phyloP scores from a whole-genome alignment of 2,888 invertebrate genomes.

The Philonicus albiceps region DNA sequence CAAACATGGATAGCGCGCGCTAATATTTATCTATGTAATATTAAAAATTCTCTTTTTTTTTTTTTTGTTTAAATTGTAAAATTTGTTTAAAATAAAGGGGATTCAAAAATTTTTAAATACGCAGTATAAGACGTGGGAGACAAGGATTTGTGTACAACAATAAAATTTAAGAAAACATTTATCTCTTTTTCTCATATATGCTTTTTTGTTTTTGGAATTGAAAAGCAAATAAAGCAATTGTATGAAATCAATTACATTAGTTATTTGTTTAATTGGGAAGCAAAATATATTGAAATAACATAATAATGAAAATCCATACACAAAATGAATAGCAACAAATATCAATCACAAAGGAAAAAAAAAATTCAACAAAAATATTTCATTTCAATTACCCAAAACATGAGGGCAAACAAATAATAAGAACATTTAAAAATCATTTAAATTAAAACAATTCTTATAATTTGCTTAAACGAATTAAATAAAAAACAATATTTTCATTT shows the following conservation, averaged over 20 bases:
- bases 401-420: not conserved
- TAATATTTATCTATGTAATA: constrained; percentile 12
- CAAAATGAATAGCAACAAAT: constrained; percentile 3
- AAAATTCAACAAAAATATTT: not conserved
- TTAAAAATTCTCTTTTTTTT: not conserved
- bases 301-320: not conserved
- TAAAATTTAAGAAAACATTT: not conserved
- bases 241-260: not conserved
- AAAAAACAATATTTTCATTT: not conserved
- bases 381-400: not conserved
- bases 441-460: constrained; percentile 15
- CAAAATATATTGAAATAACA: constrained; percentile 2
- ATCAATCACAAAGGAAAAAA: not conserved
- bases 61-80: not conserved
- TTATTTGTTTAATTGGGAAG: not conserved
- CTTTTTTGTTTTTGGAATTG: not conserved
- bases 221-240: constrained; percentile 3
- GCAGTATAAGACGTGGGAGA: not conserved
- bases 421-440: not conserved
- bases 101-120: not conserved
- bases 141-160: constrained; percentile 8
- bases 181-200: not conserved
- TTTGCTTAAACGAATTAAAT: not conserved
- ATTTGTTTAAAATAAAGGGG: not conserved
- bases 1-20: constrained; percentile 40